phyloP scores from a whole-genome alignment of 2,888 invertebrate species.

The Tetranychus truncatus region DNA sequence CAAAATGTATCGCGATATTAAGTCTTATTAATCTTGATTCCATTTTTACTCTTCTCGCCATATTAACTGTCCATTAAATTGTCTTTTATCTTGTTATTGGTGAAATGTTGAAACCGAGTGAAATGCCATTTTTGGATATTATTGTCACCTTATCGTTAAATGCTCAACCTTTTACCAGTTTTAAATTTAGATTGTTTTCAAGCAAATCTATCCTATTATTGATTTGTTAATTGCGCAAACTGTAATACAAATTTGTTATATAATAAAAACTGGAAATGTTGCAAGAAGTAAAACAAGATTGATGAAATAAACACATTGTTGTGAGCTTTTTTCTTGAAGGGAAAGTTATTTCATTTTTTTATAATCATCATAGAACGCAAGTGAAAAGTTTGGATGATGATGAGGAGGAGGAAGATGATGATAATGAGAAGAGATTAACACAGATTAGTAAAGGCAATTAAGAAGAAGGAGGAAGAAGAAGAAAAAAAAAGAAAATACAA shows the following conservation, averaged over 20 bases:
- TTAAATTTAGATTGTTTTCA: background rate
- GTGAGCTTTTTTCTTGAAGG: background rate
- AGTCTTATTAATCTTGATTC: too few species aligned
- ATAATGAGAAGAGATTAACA: background rate
- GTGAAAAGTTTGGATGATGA: background rate
- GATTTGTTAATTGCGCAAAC: background rate
- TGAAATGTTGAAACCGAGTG: too few species aligned
- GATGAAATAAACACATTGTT: background rate
- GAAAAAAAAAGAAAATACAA: background rate
- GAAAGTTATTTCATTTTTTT: background rate
- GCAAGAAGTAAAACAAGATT: background rate
- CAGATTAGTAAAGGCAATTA: conserved; percentile 1
- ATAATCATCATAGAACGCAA: background rate
- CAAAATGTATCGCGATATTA: too few species aligned
- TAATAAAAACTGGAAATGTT: background rate
- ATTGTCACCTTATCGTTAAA: background rate
- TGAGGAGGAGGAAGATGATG: background rate
- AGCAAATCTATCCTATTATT: background rate
- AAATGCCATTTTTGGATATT: too few species aligned
- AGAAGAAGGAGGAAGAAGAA: background rate
- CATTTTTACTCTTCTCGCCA: too few species aligned
- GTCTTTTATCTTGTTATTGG: too few species aligned
- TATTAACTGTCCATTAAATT: too few species aligned
- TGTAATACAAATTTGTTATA: background rate
- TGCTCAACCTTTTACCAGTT: background rate